These are phyloP conservation scores for Gryon sp. DNA, from an alignment of 1,140 invertebrate species.

Conservation along the genomic window DNA sequence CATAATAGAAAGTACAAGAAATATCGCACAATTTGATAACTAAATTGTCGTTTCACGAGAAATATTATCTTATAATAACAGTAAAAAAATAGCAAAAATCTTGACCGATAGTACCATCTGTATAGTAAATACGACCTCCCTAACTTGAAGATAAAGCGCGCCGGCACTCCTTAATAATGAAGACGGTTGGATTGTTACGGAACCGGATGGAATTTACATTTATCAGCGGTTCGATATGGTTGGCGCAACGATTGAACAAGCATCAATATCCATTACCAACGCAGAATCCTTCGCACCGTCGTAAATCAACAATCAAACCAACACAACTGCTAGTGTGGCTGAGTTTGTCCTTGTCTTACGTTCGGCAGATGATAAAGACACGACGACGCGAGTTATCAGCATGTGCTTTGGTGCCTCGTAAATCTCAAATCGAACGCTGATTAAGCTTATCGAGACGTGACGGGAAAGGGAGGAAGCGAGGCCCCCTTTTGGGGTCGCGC, in stretches of 20 bases:
- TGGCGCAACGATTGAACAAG: constrained; percentile 27
- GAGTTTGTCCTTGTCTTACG: not conserved
- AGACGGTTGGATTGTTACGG: constrained; percentile 34
- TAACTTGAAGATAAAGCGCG: constrained; percentile 1
- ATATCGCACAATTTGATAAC: no score
- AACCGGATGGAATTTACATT: constrained; percentile 47
- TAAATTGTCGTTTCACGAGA: no score
- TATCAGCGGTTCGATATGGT: constrained; percentile 31
- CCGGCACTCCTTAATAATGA: constrained; percentile 28
- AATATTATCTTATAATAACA: not conserved
- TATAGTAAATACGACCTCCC: not conserved
- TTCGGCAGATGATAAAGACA: constrained; percentile 1
- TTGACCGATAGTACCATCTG: no score
- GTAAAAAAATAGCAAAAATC: no score
- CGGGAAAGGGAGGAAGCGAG: no score
- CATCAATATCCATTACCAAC: constrained; percentile 54
- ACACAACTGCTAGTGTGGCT: constrained; percentile 16
- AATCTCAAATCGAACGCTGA: constrained; percentile 67
- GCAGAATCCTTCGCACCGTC: constrained; percentile 18
- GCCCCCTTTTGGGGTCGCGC: constrained; percentile 45
- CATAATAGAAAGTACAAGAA: no score
- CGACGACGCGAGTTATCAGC: constrained; percentile 33
- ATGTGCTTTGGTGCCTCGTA: constrained; percentile 48
- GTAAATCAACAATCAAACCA: constrained; percentile 58
- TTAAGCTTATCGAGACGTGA: constrained; percentile 72